Evolutionary conservation across 2,888 invertebrate species (phyloP).

Genomic region (Chrysomela aeneicollis): DNA sequence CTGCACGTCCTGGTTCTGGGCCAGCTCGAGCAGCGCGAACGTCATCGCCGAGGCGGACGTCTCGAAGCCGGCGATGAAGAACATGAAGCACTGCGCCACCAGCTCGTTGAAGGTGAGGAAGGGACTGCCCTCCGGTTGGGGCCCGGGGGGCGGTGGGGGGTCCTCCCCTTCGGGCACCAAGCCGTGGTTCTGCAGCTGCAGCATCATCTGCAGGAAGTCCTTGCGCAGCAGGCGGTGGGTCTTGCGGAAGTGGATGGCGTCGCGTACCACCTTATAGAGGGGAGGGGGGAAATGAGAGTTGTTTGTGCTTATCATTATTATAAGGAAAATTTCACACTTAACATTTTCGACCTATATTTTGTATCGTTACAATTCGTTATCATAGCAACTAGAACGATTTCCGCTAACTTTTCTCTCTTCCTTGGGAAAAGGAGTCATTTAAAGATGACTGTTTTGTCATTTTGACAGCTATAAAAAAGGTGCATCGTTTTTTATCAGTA

Average conservation of each 20-base stretch:
- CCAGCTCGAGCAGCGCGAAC: constrained; percentile 43
- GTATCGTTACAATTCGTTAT: too few species aligned
- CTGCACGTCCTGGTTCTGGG: constrained; percentile 40
- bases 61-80: constrained; percentile 46
- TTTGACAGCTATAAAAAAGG: too few species aligned
- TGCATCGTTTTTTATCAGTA: too few species aligned
- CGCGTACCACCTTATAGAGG: constrained; percentile 28
- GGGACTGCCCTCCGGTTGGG: not conserved
- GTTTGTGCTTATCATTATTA: too few species aligned
- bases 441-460: too few species aligned
- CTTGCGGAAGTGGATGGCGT: constrained; percentile 61
- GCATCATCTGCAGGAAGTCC: constrained; percentile 65
- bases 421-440: too few species aligned
- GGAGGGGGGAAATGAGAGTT: too few species aligned
- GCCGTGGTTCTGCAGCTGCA: constrained; percentile 59
- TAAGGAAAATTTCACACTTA: too few species aligned
- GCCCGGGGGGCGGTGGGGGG: constrained; percentile 3
- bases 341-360: too few species aligned
- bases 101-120: constrained; percentile 14
- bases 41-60: constrained; percentile 43
- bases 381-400: too few species aligned
- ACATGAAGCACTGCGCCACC: constrained; percentile 39
- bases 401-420: too few species aligned
- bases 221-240: constrained; percentile 60
- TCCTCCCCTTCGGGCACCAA: constrained; percentile 53